phyloP scores from a whole-genome alignment of 1,140 invertebrate species.

The Anastrepha obliqua region DNA sequence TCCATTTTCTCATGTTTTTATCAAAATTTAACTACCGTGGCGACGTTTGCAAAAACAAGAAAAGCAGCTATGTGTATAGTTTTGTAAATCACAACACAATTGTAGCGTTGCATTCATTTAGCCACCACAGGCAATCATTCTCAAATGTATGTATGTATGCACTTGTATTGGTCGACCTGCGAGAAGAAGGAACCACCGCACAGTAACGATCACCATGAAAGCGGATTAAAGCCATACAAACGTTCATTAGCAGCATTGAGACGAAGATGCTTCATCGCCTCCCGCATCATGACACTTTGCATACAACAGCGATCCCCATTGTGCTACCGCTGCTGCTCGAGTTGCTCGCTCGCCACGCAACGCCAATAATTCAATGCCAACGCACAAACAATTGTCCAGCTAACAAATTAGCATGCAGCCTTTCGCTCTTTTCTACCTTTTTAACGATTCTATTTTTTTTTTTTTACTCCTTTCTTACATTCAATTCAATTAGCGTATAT shows the following conservation, averaged over 20 bases:
- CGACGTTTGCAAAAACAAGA: neutral
- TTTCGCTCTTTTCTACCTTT: no score
- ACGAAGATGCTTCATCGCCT: neutral
- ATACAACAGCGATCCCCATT: neutral
- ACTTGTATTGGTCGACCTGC: neutral
- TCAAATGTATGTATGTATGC: neutral
- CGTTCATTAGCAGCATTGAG: constrained; percentile 43
- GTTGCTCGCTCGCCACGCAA: neutral
- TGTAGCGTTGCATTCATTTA: neutral
- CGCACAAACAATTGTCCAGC: constrained; percentile 46
- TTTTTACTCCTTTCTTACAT: neutral
- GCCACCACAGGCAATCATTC: neutral
- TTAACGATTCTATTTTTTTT: no score
- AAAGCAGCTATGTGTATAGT: neutral
- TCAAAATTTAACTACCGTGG: neutral
- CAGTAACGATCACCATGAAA: constrained; percentile 7
- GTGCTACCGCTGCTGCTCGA: neutral
- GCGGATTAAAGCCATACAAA: constrained; percentile 48
- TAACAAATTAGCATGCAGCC: constrained; percentile 6
- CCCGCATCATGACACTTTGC: neutral
- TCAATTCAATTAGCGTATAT: constrained; percentile 45
- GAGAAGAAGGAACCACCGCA: neutral
- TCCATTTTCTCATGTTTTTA: neutral
- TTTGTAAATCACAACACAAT: neutral
- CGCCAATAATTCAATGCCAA: constrained; percentile 51